These are phyloP conservation scores for Bolborhynchus lineola DNA, from an alignment of 2,113 vertebrate genomes.

Conservation along the genomic window DNA sequence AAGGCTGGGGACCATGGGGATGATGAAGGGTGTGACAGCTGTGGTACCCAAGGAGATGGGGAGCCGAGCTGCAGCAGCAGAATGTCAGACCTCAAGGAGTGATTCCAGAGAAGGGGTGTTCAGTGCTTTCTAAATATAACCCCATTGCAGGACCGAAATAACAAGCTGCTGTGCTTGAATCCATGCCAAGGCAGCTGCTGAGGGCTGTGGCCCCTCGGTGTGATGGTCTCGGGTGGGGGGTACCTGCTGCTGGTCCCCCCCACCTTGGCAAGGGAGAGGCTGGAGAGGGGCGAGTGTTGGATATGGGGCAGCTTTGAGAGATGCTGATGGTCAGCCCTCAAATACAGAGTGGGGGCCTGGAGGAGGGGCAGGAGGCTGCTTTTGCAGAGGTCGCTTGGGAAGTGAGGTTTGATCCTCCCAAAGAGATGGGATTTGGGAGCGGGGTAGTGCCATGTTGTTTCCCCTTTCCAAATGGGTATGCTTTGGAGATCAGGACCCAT, in stretches of 20 bases:
- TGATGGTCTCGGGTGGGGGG: neutral
- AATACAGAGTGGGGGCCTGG: fast-evolving
- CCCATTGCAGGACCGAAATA: neutral
- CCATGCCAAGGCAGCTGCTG: slow-evolving; percentile 52
- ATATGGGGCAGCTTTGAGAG: fast-evolving
- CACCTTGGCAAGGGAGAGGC: neutral
- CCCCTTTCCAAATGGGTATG: fast-evolving
- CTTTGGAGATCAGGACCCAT: neutral
- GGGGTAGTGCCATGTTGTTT: fast-evolving
- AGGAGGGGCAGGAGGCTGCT: neutral
- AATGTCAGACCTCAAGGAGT: slow-evolving; percentile 19
- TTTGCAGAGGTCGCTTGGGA: neutral
- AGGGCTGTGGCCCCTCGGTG: neutral
- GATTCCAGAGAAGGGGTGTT: neutral
- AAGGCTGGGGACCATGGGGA: neutral
- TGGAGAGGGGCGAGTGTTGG: fast-evolving
- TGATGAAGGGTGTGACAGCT: neutral
- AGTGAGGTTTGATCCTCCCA: fast-evolving
- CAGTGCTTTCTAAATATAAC: slow-evolving; percentile 55
- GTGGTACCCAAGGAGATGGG: fast-evolving
- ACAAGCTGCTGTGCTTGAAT: slow-evolving; percentile 35
- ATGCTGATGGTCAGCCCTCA: neutral
- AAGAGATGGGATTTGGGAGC: neutral
- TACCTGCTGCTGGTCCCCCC: fast-evolving
- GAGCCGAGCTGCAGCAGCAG: neutral